Base-by-base conservation (phyloP, 2,888 invertebrate species). In the Acleris cristana region DNA sequence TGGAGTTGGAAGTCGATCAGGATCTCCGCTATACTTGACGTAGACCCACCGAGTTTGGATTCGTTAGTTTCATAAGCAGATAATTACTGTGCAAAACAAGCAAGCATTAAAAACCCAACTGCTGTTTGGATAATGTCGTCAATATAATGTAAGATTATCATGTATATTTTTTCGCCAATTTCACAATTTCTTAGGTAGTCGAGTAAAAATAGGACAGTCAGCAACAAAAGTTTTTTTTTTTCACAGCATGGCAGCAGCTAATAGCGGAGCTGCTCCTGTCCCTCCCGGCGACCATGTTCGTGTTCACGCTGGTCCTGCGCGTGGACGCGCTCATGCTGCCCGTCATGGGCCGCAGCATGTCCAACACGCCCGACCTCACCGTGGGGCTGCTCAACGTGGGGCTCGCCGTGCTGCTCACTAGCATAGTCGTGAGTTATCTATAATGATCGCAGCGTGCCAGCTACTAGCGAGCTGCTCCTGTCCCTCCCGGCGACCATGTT, bases 181-280 rank as follows among this genome's bases (percentile, higher is more conserved):
- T n/a, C n/a, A n/a, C n/a, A n/a, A n/a, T n/a, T n/a, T n/a, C n/a
- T n/a, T n/a, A n/a, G n/a, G n/a, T n/a, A n/a, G 23, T 23, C 23
- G 4, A 0, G 23, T 23, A 23, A 26, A 26, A 26, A 26, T 7
- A 26, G 26, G 26, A 26, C 7, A 26, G 26, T 26, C 26, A 26
- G 26, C 26, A 26, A 34, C 2, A 34, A 30, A 2, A 26, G 4
- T 2, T n/a, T 5, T 26, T 8, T 30, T 34, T 48, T 48, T 48
- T 8, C 1, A 48, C 76, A 90, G 92, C 84, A 1, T 88, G 87
- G 86, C 88, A 86, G 26, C 90, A 89, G 72, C 74, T 91, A 0
- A 0, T 83, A 0, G 63, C 89, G 2, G 89, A 90, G 48, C 49
- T 81, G 3, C 0, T 68, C 0, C 70, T 89, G 0, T 84, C 87